phyloP scores from a whole-genome alignment of 2,888 invertebrate species.

The Cryptus armator region DNA sequence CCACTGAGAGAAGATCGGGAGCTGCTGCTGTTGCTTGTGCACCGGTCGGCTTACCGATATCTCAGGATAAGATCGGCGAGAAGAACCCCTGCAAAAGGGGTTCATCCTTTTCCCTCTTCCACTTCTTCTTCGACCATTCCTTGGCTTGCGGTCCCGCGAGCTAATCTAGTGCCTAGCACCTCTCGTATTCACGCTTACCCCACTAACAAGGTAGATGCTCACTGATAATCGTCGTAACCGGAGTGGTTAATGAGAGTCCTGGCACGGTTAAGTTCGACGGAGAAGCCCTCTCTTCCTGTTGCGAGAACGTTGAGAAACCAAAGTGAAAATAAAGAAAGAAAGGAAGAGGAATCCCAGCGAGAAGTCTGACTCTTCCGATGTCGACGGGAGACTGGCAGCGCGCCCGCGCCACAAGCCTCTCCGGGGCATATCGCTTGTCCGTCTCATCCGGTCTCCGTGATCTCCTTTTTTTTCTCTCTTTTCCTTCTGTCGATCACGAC shows the following conservation, averaged over 20 bases:
- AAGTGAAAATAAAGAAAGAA: slow-evolving; percentile 4
- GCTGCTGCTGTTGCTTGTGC: slow-evolving; percentile 60
- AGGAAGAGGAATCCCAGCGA: slow-evolving; percentile 7
- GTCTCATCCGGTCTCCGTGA: slow-evolving; percentile 42
- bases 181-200: slow-evolving; percentile 76
- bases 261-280: slow-evolving; percentile 52
- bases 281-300: background rate
- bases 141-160: slow-evolving; percentile 58
- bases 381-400: slow-evolving; percentile 37
- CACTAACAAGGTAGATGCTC: slow-evolving; percentile 81
- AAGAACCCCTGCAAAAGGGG: slow-evolving; percentile 68
- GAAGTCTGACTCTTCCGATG: slow-evolving; percentile 48
- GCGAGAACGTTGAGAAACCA: slow-evolving; percentile 17
- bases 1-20: slow-evolving; percentile 57
- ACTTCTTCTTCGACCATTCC: slow-evolving; percentile 29
- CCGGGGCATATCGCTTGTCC: slow-evolving; percentile 16
- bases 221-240: slow-evolving; percentile 77
- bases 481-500: slow-evolving; percentile 55
- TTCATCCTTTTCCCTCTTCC: slow-evolving; percentile 61
- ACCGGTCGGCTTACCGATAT: slow-evolving; percentile 69
- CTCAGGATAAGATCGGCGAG: slow-evolving; percentile 71
- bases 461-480: slow-evolving; percentile 16
- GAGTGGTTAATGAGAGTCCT: slow-evolving; percentile 70
- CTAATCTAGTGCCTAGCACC: slow-evolving; percentile 71
- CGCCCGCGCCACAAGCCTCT: slow-evolving; percentile 3